Evolutionary conservation across 2,113 vertebrate genomes (phyloP).

Genomic region (Leucopsar rothschildi): DNA sequence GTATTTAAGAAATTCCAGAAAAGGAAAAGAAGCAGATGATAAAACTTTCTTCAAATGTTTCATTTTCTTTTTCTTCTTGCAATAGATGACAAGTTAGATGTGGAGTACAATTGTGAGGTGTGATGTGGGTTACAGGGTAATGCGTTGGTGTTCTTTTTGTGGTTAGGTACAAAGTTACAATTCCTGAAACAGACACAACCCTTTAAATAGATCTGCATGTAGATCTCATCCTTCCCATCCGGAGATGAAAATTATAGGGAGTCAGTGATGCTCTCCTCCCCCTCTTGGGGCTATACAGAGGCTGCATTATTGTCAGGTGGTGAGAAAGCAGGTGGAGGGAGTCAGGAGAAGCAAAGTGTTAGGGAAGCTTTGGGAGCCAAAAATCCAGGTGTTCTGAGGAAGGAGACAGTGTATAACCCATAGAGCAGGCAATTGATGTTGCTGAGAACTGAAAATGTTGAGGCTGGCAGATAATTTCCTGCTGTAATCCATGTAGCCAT

Average conservation of each 20-base stretch:
- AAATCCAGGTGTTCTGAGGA: neutral
- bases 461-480: neutral
- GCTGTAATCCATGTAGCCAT: neutral
- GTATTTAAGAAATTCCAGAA: slow-evolving; percentile 29
- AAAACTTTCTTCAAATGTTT: slow-evolving; percentile 8
- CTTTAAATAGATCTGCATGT: slow-evolving; percentile 39
- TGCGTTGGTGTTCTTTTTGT: slow-evolving; percentile 49
- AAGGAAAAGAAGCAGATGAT: neutral
- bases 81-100: slow-evolving; percentile 21
- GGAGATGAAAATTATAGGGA: slow-evolving; percentile 46
- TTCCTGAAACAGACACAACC: slow-evolving; percentile 12
- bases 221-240: slow-evolving; percentile 40
- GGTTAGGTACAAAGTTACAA: slow-evolving; percentile 30
- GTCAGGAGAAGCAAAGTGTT: neutral
- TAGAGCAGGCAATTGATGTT: neutral
- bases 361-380: neutral
- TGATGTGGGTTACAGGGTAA: slow-evolving; percentile 45
- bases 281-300: neutral
- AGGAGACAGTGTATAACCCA: neutral
- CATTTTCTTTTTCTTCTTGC: neutral
- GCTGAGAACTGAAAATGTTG: neutral
- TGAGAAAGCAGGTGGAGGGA: neutral
- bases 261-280: slow-evolving; percentile 26
- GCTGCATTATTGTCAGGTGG: neutral
- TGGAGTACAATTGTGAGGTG: slow-evolving; percentile 19